phyloP scores from a whole-genome alignment of 2,797 vertebrate species.

The Tauraco hartlaubi region DNA sequence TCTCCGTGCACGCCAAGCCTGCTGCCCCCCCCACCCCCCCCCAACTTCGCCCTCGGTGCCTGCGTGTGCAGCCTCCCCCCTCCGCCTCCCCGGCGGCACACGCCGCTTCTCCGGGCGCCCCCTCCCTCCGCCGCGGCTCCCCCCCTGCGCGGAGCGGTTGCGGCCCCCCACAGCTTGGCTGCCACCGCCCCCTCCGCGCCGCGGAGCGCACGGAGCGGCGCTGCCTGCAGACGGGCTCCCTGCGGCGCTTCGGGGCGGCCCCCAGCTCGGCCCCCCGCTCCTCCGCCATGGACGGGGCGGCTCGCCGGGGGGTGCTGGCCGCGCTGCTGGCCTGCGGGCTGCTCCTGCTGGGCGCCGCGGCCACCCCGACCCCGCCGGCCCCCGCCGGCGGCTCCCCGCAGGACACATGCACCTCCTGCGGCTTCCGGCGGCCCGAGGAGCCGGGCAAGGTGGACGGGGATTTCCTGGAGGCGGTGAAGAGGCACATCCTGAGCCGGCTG shows the following conservation, averaged over 20 bases:
- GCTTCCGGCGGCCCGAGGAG: constrained; percentile 88
- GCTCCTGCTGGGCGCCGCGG: constrained; percentile 75
- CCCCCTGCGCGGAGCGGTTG: constrained; percentile 33
- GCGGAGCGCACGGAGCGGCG: constrained; percentile 55
- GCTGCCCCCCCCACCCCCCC: not conserved
- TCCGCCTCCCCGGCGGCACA: too few relatives aligned
- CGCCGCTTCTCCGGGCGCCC: not conserved
- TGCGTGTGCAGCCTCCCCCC: not conserved
- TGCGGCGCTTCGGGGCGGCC: constrained; percentile 65
- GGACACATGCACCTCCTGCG: constrained; percentile 93
- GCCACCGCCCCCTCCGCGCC: constrained; percentile 47
- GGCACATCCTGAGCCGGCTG: constrained; percentile 93
- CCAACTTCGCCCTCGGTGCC: not conserved
- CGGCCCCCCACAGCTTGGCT: constrained; percentile 23
- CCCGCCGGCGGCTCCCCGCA: constrained; percentile 77
- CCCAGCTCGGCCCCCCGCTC: constrained; percentile 70
- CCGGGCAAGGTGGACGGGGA: constrained; percentile 88
- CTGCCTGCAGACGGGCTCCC: constrained; percentile 58
- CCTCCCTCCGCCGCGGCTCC: constrained; percentile 1
- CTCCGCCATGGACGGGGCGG: constrained; percentile 81
- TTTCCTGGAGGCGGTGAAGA: constrained; percentile 96
- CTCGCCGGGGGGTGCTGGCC: constrained; percentile 72
- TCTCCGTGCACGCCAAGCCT: constrained; percentile 27
- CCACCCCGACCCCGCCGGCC: constrained; percentile 80
- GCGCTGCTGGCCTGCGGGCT: constrained; percentile 76